phyloP scores from a whole-genome alignment of 2,797 vertebrate genomes.

The Muscicapa striata region DNA sequence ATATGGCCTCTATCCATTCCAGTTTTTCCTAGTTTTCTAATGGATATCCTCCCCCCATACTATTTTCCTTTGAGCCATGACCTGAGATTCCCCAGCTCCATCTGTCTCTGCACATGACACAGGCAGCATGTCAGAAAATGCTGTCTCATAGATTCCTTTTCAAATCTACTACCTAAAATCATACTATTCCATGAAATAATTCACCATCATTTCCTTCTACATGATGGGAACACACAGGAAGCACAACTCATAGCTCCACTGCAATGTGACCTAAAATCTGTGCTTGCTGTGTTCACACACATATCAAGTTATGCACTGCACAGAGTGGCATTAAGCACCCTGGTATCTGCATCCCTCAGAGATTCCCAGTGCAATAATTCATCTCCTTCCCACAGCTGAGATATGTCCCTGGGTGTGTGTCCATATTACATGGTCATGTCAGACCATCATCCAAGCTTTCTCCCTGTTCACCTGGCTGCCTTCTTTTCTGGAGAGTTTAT shows the following conservation, averaged over 20 bases:
- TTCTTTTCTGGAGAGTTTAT: neutral
- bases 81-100: neutral
- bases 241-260: neutral
- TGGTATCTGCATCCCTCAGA: neutral
- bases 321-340: neutral
- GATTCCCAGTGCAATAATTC: neutral
- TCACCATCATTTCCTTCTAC: neutral
- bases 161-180: neutral
- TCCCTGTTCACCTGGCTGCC: neutral
- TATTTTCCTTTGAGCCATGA: neutral
- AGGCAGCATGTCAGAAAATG: neutral
- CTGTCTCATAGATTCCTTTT: neutral
- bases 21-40: neutral
- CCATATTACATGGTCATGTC: too few relatives aligned
- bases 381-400: neutral
- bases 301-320: neutral
- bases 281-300: neutral
- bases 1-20: neutral
- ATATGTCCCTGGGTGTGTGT: accelerated
- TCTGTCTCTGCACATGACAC: neutral
- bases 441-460: accelerated
- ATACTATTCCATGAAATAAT: neutral
- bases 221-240: accelerated
- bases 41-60: neutral
- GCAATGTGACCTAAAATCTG: accelerated